Conservation (phyloP, 2,888 invertebrate genomes). For the Erpobdella octoculata region DNA sequence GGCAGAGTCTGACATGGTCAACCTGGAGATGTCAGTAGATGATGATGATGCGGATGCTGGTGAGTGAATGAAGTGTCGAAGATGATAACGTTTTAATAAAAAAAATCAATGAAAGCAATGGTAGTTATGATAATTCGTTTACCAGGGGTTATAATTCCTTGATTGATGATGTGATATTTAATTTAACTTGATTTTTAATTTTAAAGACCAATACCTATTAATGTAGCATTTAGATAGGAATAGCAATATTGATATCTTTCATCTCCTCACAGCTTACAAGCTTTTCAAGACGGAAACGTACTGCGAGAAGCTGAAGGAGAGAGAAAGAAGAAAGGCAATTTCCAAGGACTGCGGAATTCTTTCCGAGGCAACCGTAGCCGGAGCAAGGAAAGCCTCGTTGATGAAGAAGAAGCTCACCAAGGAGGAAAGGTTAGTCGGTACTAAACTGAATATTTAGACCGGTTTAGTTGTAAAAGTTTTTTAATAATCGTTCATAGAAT, state of each 20-base stretch:
- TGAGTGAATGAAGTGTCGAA: neutral
- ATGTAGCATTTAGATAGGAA: no score
- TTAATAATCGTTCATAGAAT: no score
- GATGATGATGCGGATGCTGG: conserved; percentile 21
- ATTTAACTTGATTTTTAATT: neutral
- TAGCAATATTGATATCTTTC: no score
- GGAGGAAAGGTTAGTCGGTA: conserved; percentile 24
- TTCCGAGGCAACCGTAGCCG: neutral
- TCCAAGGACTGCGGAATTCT: conserved; percentile 14
- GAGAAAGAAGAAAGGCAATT: conserved; percentile 21
- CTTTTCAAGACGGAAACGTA: conserved; percentile 11
- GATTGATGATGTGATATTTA: no score
- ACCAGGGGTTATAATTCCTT: no score
- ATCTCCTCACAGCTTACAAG: conserved; percentile 16
- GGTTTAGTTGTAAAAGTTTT: no score
- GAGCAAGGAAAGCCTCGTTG: neutral
- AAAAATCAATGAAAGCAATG: no score
- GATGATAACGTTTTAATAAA: no score
- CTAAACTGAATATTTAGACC: no score
- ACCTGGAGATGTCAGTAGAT: conserved; percentile 13
- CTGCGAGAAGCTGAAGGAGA: conserved; percentile 11
- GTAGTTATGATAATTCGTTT: no score
- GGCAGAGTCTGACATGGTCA: conserved; percentile 3
- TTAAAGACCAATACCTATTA: no score
- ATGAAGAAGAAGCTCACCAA: conserved; percentile 9